Evolutionary conservation across 2,797 vertebrate species (phyloP), one percentile per base, ranked within the genome.

Genomic region (Acomys russatus): DNA sequence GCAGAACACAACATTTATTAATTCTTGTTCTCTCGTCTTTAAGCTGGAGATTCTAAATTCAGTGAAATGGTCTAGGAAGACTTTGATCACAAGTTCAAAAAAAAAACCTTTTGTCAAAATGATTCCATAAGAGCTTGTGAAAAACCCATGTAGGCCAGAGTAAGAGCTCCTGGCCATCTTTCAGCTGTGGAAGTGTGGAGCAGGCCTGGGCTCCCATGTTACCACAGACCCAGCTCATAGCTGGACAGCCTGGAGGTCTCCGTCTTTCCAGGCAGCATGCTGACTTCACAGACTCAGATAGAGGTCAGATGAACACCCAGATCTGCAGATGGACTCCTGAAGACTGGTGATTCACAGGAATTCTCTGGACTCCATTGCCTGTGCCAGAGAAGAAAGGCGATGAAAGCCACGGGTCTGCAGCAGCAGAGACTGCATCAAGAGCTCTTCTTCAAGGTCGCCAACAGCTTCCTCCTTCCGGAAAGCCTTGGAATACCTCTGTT

Each of bases 11-110:
- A 84, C 63, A 51, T 96, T 88, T 76, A 92, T 80, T 93, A 88
- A 68, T 94, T 83, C 89, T 25, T 78, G 0, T 17, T 97, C 94
- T 91, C 95, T 92, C 90, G 95, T 91, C 59, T 94, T 94, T 96
- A 93, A 97, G 88, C 59, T 79, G 63, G 35, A 76, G 74, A 87
- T 94, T 80, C 63, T 84, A 20, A 71, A 80, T 78, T 89, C 66
- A 92, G 35, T 86, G 77, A 85, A 51, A n/a, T 92, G 85, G 92
- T 86, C 89, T 92, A 61, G 78, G 94, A 95, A 92, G 84, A 95
- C 86, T 93, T 88, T 95, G 93, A 92, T 95, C 92, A 96, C 91
- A 95, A 87, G 76, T 90, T 92, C 49, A 44, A 44, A 44, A n/a
- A n/a, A 92, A 89, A 91, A 97, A 38, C 68, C 3, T 91, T 95